Conservation (phyloP, 2,888 invertebrate genomes). For the Apomyelois bistriatella region DNA sequence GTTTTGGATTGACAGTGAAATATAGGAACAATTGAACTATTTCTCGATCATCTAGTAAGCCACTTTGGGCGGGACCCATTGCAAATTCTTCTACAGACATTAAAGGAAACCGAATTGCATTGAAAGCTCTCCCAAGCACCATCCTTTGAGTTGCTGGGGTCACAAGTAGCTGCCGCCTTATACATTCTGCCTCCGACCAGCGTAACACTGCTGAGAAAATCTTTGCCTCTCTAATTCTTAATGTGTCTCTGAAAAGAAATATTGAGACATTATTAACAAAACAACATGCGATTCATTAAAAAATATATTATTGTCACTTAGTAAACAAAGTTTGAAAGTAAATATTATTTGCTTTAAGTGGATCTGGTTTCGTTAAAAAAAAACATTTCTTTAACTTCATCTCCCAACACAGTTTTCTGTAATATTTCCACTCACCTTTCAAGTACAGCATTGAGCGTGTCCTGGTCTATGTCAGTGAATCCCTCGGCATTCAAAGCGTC, state of each 20-base stretch:
- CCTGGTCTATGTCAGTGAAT: conserved; percentile 90
- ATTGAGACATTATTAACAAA: conserved; percentile 4
- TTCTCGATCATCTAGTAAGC: conserved; percentile 87
- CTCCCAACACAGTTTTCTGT: background rate
- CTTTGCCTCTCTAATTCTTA: conserved; percentile 88
- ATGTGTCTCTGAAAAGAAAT: conserved; percentile 81
- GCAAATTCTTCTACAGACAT: conserved; percentile 94
- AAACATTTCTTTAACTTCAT: background rate
- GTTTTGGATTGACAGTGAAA: conserved; percentile 88
- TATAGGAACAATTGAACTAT: conserved; percentile 86
- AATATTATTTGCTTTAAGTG: too few relatives aligned
- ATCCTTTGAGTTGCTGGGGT: conserved; percentile 84
- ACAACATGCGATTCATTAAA: background rate
- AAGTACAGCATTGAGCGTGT: conserved; percentile 87
- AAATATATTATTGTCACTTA: conserved; percentile 1
- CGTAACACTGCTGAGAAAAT: conserved; percentile 87
- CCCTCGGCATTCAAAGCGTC: conserved; percentile 89
- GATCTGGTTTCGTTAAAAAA: too few relatives aligned
- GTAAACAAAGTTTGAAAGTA: background rate
- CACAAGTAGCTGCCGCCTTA: conserved; percentile 81
- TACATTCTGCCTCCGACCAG: conserved; percentile 88
- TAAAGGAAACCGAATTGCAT: conserved; percentile 88
- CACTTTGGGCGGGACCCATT: conserved; percentile 86
- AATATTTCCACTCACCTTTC: conserved; percentile 61
- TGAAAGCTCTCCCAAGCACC: conserved; percentile 85